Evolutionary conservation across 2,113 vertebrate genomes (phyloP), one percentile per base, ranked within the genome.

Genomic region (Tenrec ecaudatus): DNA sequence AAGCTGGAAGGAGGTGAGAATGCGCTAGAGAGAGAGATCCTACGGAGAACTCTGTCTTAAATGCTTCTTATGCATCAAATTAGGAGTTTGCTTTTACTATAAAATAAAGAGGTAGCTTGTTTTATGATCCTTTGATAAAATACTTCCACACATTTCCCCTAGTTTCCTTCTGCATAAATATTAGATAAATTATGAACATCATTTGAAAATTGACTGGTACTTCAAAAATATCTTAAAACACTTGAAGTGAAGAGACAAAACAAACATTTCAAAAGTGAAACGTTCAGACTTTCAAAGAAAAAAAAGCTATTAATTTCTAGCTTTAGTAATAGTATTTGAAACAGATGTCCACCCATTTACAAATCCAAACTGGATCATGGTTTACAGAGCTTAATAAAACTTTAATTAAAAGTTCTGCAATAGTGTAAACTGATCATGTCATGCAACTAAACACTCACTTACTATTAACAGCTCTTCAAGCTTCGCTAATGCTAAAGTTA

Each of bases 381-480:
- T 85, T 95, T 93, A 84, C 82, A 85, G 12, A 90, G 78, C 96
- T 97, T 96, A 97, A 97, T 90, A 96, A 97, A 97, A 97, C n/a
- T 84, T 96, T 96, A 96, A 96, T 92, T 96, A 95, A 96, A 53
- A 58, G 47, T 71, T 95, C 93, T 96, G 77, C 86, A 95, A 90
- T 80, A 95, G 78, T 89, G 93, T 95, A 95, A 97, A 96, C 89
- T 19, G 69, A 96, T 96, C 95, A 88, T 93, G 62, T 95, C 96
- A 92, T 89, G 64, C 95, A 95, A 91, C 87, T 93, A 78, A 97
- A 96, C 71, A 90, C 95, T 88, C 89, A 89, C 73, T 95, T 94
- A 92, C 94, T 92, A 94, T 82, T 95, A 84, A 93, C 82, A 92
- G 90, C 71, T 93, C 75, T 92, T 93, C 91, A 90, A 82, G 62